Evolutionary conservation across 2,797 vertebrate species (phyloP), one percentile per base, ranked within the genome.

Genomic region (Echeneis naucrates): DNA sequence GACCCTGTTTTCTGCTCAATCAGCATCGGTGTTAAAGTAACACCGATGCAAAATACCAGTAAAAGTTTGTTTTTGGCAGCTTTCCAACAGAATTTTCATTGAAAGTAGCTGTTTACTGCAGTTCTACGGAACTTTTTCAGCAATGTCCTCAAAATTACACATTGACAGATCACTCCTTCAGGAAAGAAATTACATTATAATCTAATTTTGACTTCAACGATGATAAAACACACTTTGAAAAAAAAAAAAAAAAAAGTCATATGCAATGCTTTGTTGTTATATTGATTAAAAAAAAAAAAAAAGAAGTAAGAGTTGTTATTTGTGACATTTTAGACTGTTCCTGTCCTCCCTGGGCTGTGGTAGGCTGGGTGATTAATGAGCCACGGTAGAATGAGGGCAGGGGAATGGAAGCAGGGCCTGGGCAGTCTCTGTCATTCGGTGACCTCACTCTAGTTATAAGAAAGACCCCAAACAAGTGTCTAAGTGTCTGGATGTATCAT

Each of bases 351-450:
- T 61, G 48, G 21, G 61, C 53, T 68, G 48, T 68, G 55, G 60
- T 42, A n/a, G 40, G 40, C 40, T 19, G 40, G 37, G 67, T 73
- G 61, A 71, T 55, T 58, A 80, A 87, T 48, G 51, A 77, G 71
- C 48, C 9, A 0, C 30, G 37, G 44, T 60, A 33, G 35, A 21
- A 30, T 27, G 33, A 51, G 24, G 42, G 4, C 54, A 65, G 50
- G 5, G 40, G 35, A 26, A 33, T 26, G 51, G 52, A 63, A 33
- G 12, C 45, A 35, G 12, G 23, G 21, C 11, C 60, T 54, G 24
- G 55, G 59, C 64, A 63, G 26, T 61, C 57, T 65, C 45, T 56
- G 32, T 35, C 42, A 54, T 30, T 59, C 35, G 13, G 21, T 61
- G 61, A 70, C 65, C 55, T 68, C 58, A 24, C 33, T 63, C 21